Evolutionary conservation across 1,140 invertebrate genomes (phyloP), one percentile per base, ranked within the genome.

Genomic region (Orchesella cincta): DNA sequence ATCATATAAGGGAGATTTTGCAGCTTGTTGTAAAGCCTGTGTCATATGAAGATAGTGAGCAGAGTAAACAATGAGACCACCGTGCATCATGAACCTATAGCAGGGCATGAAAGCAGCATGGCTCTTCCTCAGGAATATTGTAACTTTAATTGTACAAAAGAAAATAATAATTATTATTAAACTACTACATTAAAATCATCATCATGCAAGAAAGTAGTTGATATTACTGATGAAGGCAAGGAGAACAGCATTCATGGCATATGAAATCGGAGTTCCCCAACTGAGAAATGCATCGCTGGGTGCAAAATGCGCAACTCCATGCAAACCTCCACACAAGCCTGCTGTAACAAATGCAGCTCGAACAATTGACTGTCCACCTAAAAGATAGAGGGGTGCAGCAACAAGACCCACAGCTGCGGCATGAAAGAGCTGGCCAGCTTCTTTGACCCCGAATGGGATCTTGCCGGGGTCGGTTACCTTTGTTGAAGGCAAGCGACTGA

Each of bases 301-400:
- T 5, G 26, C 1, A 18, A 31, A 8, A 23, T 36, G 2, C 3
- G 2, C 28, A 5, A 73, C 14, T 2, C 34, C 31, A 29, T 36
- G 34, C 3, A 73, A 29, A 14, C 34, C 71, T 31, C 3, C 34
- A 23, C 36, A 12, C 3, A 12, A 3, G 2, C 71, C 71, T 8
- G 71, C 20, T 2, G 71, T 46, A 23, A 73, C 36, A 29, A 23
- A 73, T 1, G 2, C 71, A 12, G 71, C 71, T 3, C 71, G 31
- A 3, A 35, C 23, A 1, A 73, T 73, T 14, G 14, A 31, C 16
- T 46, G 71, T 28, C 35, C 71, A 3, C 71, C 71, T 2, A 73
- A 35, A 2, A 73, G 20, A 46, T 73, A 73, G 12, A 73, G 20
- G 18, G 71, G 71, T 8, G 71, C 71, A 26, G 71, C 71, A 16